phyloP scores from a whole-genome alignment of 2,113 vertebrate genomes.

The Amazona guildingii region DNA sequence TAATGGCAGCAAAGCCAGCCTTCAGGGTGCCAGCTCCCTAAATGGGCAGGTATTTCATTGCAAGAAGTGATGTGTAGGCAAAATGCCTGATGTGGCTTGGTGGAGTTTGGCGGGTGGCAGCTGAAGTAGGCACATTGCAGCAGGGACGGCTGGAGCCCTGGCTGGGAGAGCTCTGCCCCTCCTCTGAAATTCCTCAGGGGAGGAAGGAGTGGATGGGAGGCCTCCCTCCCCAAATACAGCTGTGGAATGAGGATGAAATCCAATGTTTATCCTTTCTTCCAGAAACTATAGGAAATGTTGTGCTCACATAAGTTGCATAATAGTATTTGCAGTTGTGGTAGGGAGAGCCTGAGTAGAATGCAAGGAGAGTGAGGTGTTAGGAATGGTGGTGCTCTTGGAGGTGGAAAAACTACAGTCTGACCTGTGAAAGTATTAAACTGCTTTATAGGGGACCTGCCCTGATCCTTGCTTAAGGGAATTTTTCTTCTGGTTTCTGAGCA shows the following conservation, averaged over 20 bases:
- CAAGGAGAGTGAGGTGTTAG: background rate
- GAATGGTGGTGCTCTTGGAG: accelerated
- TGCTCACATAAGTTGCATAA: background rate
- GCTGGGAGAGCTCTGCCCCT: background rate
- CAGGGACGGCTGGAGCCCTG: background rate
- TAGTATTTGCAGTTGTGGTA: background rate
- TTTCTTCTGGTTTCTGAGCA: background rate
- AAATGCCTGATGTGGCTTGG: background rate
- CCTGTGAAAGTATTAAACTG: background rate
- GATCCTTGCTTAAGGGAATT: background rate
- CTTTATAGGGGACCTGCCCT: background rate
- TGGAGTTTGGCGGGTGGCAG: background rate
- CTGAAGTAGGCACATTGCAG: accelerated
- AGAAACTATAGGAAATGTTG: conserved; percentile 57
- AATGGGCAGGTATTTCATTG: background rate
- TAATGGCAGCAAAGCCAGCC: background rate
- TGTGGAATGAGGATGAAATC: conserved; percentile 63
- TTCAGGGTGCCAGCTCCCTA: background rate
- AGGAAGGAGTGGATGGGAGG: conserved; percentile 28
- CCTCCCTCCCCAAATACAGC: conserved; percentile 47
- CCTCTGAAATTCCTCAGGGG: conserved; percentile 9
- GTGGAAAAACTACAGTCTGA: background rate
- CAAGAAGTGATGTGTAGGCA: accelerated
- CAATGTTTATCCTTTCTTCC: conserved; percentile 59
- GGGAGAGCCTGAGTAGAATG: background rate